A percentile compares a stretch with the other conserved stretches of the same genome.
These are phyloP conservation scores for Caenorhabditis becei DNA, from an alignment of 2,888 invertebrate genomes.

Conservation along the genomic window DNA sequence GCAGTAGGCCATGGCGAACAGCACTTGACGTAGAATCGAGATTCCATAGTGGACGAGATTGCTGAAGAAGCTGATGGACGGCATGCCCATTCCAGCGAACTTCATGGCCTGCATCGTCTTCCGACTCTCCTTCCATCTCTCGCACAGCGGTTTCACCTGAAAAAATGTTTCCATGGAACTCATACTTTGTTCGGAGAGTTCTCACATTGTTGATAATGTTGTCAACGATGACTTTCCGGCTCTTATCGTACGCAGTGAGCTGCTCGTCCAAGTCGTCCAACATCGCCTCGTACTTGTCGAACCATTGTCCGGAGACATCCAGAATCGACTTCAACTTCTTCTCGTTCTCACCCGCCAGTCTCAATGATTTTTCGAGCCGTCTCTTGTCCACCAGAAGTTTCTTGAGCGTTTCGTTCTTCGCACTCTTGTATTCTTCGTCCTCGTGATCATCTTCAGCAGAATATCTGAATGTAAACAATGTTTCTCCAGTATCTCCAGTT, in stretches of 20 bases:
- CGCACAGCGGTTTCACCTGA: slow-evolving; percentile 18
- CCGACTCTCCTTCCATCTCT: slow-evolving; percentile 18
- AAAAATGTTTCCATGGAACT: no score
- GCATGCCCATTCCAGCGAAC: background rate
- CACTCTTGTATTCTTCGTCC: slow-evolving; percentile 24
- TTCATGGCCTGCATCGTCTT: slow-evolving; percentile 17
- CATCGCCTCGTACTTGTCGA: slow-evolving; percentile 32
- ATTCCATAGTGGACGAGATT: slow-evolving; percentile 37
- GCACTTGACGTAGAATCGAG: slow-evolving; percentile 16
- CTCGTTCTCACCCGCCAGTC: slow-evolving; percentile 33
- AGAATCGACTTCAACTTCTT: slow-evolving; percentile 42
- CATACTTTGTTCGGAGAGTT: background rate
- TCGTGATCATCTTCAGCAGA: slow-evolving; percentile 46
- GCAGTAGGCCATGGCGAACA: slow-evolving; percentile 35
- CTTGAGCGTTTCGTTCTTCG: slow-evolving; percentile 37
- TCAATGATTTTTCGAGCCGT: slow-evolving; percentile 19
- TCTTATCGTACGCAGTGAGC: slow-evolving; percentile 16
- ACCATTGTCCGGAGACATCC: slow-evolving; percentile 19
- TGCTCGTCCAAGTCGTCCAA: slow-evolving; percentile 35
- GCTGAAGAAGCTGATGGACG: slow-evolving; percentile 1
- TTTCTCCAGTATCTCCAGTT: background rate
- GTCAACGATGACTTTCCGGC: slow-evolving; percentile 8
- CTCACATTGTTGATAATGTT: slow-evolving; percentile 20
- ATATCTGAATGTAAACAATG: slow-evolving; percentile 19
- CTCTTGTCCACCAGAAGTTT: slow-evolving; percentile 22